A percentile compares a stretch with the other conserved stretches of the same genome.
These are phyloP conservation scores for Meganola albula DNA, from an alignment of 2,888 invertebrate genomes.

Conservation along the genomic window DNA sequence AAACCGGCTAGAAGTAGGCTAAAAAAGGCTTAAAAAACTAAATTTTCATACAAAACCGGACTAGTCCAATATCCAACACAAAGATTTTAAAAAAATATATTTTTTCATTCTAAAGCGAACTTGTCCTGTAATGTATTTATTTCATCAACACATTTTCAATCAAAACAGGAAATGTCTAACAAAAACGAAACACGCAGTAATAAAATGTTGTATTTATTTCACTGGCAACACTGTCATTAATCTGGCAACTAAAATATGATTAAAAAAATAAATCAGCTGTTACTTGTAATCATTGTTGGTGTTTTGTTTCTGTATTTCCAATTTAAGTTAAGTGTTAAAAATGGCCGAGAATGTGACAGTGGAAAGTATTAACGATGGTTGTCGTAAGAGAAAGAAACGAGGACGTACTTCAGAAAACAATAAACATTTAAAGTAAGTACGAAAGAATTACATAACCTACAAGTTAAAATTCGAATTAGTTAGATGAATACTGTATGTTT, in stretches of 20 bases:
- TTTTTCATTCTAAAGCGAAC: conserved; percentile 8
- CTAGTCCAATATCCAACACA: conserved; percentile 4
- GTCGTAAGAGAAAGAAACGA: conserved; percentile 6
- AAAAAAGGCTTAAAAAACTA: conserved; percentile 1
- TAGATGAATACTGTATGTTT: conserved; percentile 2
- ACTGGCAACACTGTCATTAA: conserved; percentile 5
- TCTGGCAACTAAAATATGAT: conserved; percentile 3
- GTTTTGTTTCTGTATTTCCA: conserved; percentile 4
- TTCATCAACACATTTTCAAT: conserved; percentile 8
- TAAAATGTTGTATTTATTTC: conserved; percentile 1
- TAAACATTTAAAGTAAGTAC: conserved; percentile 9
- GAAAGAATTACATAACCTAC: conserved; percentile 6
- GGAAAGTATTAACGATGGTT: conserved; percentile 6
- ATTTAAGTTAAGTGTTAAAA: conserved; percentile 3
- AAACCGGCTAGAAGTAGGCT: conserved; percentile 2
- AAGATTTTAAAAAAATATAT: conserved; percentile 4
- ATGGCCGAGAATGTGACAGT: conserved; percentile 2
- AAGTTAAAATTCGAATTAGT: conserved; percentile 4
- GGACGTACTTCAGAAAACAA: conserved; percentile 7
- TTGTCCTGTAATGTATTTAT: conserved; percentile 8
- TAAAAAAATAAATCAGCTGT: conserved; percentile 4
- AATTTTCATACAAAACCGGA: neutral
- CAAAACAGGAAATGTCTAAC: conserved; percentile 6
- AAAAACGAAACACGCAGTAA: conserved; percentile 3
- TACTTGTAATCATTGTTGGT: conserved; percentile 5